Base-by-base conservation (phyloP, 2,888 invertebrate species). In the Arge pagana region DNA sequence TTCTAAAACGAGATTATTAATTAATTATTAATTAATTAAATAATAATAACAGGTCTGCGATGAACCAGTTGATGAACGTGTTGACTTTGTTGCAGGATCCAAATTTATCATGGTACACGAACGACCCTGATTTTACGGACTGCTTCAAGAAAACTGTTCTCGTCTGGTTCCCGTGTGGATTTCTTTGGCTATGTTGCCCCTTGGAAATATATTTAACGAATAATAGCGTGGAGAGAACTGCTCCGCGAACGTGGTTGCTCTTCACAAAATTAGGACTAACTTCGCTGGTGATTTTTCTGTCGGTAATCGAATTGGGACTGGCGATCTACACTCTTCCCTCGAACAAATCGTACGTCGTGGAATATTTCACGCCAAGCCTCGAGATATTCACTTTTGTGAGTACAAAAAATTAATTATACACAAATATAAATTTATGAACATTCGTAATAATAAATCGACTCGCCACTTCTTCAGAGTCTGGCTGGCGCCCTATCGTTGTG, bases 131-230 rank as follows among this genome's bases (percentile, higher is more conserved):
- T 71, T 82, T 97, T 61, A 92, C 96, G 57, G 83, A 83, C 71
- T 98, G 97, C 77, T 96, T 97, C 77, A 89, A 96, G 78, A 88
- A 89, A 74, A 96, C 96, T 0, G 87, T 90, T 1, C 78, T 97
- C 19, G 82, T 93, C 41, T 98, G 96, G 96, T 78, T 85, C 26
- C 96, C 97, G 0, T 93, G 93, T 75, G 81, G 83, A 43, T 92
- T 91, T 74, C 79, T 95, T 11, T 94, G 93, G 91, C 61, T 85
- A 1, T 85, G 89, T 64, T 81, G 88, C 3, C 78, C 86, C 28
- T 79, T 93, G 59, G 93, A 93, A 67, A 80, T 85, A 55, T 89
- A 83, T 72, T 90, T 90, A 69, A 83, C 91, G 61, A 72, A 86
- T 59, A 83, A 83, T 66, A 91, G 91, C 76, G 88, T 87, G 78